These are phyloP conservation scores for Leucosticte australis DNA, from an alignment of 2,113 vertebrate species.

Conservation along the genomic window DNA sequence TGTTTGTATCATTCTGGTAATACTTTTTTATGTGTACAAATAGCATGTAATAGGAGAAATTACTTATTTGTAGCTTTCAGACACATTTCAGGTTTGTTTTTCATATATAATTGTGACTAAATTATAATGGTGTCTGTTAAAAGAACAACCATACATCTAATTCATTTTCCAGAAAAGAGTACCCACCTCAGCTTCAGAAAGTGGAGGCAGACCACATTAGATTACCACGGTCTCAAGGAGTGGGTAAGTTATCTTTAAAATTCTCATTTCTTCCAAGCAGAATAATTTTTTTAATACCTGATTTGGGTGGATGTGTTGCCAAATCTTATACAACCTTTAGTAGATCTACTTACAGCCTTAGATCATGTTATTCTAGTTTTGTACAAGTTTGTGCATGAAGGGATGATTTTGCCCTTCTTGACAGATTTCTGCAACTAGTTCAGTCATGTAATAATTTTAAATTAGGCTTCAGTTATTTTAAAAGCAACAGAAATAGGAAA, in stretches of 20 bases:
- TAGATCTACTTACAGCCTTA: background rate
- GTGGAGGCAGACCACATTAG: conserved; percentile 81
- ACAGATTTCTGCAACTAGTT: background rate
- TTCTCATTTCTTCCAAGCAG: background rate
- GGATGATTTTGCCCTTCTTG: background rate
- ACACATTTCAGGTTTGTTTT: background rate
- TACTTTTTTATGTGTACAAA: background rate
- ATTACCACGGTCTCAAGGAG: conserved; percentile 79
- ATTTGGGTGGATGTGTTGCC: background rate
- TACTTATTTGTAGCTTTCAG: background rate
- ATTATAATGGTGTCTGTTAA: background rate
- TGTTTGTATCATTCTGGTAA: background rate
- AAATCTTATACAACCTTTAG: background rate
- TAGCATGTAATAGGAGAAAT: background rate
- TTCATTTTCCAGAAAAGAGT: conserved; percentile 84
- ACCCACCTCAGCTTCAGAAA: conserved; percentile 81
- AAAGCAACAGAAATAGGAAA: background rate
- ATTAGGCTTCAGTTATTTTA: background rate
- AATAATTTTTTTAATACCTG: background rate
- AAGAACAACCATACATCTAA: conserved; percentile 15
- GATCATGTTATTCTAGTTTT: background rate
- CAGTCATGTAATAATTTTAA: background rate
- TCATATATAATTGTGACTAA: background rate
- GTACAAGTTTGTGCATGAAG: background rate
- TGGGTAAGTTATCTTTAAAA: conserved; percentile 75